phyloP scores from a whole-genome alignment of 2,113 vertebrate genomes.

The Oceanodroma tethys region DNA sequence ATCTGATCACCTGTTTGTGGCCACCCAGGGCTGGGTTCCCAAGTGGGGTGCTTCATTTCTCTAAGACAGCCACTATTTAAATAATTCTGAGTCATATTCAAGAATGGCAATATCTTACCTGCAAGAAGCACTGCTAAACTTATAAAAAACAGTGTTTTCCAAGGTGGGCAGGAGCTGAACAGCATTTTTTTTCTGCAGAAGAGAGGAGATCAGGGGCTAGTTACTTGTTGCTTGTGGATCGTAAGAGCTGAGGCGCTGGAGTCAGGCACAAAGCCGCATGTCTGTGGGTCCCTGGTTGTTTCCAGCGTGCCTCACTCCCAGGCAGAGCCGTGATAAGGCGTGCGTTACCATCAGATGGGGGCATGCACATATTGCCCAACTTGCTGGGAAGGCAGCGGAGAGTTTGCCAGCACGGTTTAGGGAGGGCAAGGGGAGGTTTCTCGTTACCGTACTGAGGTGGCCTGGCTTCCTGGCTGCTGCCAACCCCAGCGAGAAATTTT shows the following conservation, averaged over 20 bases:
- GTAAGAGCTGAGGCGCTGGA: neutral
- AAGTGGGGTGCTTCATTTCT: neutral
- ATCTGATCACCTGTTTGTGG: accelerated
- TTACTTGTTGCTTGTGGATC: neutral
- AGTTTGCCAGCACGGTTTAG: neutral
- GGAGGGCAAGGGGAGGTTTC: neutral
- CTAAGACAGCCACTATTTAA: neutral
- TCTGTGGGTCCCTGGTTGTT: neutral
- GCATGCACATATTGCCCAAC: neutral
- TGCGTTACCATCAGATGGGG: neutral
- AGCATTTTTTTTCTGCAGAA: neutral
- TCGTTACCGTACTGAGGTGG: accelerated
- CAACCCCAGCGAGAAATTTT: neutral
- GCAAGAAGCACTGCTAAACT: neutral
- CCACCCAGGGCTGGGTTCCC: neutral
- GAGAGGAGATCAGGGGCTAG: neutral
- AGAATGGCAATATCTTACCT: conserved; percentile 9
- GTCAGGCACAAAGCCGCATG: neutral
- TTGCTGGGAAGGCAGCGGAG: neutral
- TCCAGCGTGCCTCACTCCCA: accelerated
- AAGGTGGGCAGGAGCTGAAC: neutral
- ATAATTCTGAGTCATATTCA: neutral
- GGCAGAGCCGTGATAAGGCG: neutral
- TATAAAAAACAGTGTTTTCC: neutral
- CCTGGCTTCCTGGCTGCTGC: neutral